A percentile compares a stretch with the other conserved stretches of the same genome.
Conservation (phyloP, 1,140 invertebrate species). For the Helicorthomorpha holstii region DNA sequence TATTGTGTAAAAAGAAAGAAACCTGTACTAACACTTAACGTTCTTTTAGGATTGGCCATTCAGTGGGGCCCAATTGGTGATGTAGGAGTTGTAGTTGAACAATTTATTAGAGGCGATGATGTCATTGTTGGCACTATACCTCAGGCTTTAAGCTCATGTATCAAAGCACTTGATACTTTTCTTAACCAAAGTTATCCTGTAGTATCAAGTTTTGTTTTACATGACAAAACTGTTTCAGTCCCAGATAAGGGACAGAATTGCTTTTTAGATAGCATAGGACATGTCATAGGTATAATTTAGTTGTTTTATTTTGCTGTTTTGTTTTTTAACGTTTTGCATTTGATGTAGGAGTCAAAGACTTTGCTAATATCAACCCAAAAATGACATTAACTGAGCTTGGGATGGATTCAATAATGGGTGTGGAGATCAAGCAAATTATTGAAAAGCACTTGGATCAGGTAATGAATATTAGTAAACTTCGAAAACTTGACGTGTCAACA, state of each 20-base stretch:
- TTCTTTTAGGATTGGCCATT: constrained; percentile 47
- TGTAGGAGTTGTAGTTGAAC: constrained; percentile 77
- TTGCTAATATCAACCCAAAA: constrained; percentile 48
- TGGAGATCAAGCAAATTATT: constrained; percentile 39
- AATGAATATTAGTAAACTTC: too few relatives aligned
- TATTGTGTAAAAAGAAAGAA: not conserved
- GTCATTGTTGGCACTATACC: constrained; percentile 83
- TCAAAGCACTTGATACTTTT: constrained; percentile 69
- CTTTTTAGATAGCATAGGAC: constrained; percentile 22
- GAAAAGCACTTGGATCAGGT: constrained; percentile 51
- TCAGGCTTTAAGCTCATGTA: constrained; percentile 75
- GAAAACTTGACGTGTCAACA: too few relatives aligned
- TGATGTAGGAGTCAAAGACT: constrained; percentile 49
- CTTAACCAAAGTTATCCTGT: constrained; percentile 73
- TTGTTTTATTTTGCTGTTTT: not conserved
- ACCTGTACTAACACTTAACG: not conserved
- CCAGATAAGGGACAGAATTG: constrained; percentile 11
- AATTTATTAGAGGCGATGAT: constrained; percentile 72
- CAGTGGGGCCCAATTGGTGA: constrained; percentile 98
- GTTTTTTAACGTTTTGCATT: not conserved
- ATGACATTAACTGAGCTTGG: constrained; percentile 42
- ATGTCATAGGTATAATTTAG: constrained; percentile 25
- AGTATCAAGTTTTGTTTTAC: constrained; percentile 62
- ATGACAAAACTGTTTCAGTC: constrained; percentile 35
- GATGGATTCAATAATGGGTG: constrained; percentile 40